phyloP scores from a whole-genome alignment of 2,888 invertebrate genomes.

The Electrophaes corylata region DNA sequence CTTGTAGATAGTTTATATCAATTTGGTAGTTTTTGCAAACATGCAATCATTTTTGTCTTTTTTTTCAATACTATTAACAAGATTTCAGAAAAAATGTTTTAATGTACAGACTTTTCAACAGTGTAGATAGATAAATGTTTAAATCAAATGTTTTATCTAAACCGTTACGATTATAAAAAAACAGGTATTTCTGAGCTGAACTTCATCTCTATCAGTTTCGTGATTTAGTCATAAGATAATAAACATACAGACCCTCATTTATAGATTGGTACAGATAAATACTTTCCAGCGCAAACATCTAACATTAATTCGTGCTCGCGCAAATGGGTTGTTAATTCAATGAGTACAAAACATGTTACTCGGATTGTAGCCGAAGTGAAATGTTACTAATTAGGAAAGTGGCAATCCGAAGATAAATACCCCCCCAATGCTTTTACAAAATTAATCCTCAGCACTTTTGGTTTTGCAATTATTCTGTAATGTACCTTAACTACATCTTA shows the following conservation, averaged over 20 bases:
- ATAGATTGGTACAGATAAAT: background rate
- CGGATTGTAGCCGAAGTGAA: conserved; percentile 22
- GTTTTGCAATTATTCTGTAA: conserved; percentile 5
- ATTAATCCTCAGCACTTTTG: conserved; percentile 18
- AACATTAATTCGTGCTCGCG: conserved; percentile 16
- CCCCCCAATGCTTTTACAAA: conserved; percentile 20
- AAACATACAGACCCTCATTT: background rate
- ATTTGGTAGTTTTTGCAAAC: too few relatives aligned
- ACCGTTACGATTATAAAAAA: too few relatives aligned
- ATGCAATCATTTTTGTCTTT: too few relatives aligned
- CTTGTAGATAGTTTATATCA: too few relatives aligned
- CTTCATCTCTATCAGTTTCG: too few relatives aligned
- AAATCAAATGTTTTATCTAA: too few relatives aligned
- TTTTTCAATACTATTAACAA: too few relatives aligned
- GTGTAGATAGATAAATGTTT: too few relatives aligned
- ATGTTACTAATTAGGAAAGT: conserved; percentile 27
- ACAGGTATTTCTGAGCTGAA: too few relatives aligned
- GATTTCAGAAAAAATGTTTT: too few relatives aligned
- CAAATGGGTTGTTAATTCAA: conserved; percentile 27
- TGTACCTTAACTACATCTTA: background rate
- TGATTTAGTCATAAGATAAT: too few relatives aligned
- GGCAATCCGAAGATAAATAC: conserved; percentile 25
- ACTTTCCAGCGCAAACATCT: conserved; percentile 2
- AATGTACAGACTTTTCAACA: too few relatives aligned
- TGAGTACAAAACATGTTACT: conserved; percentile 20